A percentile compares a stretch with the other conserved stretches of the same genome.
Evolutionary conservation across 1,140 invertebrate species (phyloP).

Genomic region (Lineus longissimus): DNA sequence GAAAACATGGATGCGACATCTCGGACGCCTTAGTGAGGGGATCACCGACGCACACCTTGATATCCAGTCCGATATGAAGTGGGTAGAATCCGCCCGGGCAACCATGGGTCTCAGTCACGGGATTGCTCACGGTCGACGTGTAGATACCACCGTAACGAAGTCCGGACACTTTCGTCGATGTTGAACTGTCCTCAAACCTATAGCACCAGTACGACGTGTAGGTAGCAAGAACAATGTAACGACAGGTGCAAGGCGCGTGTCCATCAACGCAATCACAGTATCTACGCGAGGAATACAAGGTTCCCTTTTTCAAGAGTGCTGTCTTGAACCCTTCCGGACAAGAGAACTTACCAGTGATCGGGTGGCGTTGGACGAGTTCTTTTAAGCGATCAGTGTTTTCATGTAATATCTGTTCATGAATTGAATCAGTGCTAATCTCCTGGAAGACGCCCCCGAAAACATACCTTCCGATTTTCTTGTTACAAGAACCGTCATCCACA

Average conservation of each 20-base stretch:
- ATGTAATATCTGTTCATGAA: too few species aligned
- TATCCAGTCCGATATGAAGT: conserved; percentile 16
- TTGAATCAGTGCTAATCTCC: conserved; percentile 24
- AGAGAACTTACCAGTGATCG: conserved; percentile 25
- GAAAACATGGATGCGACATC: too few species aligned
- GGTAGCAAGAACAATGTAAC: conserved; percentile 15
- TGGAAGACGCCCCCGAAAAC: conserved; percentile 40
- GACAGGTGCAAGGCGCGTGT: conserved; percentile 8
- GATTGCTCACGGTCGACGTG: conserved; percentile 20
- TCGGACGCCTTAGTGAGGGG: conserved; percentile 21
- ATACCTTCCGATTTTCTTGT: conserved; percentile 18
- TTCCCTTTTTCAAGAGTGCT: conserved; percentile 14
- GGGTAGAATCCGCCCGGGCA: conserved; percentile 25
- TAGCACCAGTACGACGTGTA: conserved; percentile 1
- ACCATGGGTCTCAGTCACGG: conserved; percentile 19
- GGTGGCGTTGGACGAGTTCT: conserved; percentile 27
- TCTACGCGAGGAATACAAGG: too few species aligned
- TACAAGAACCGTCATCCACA: conserved; percentile 32
- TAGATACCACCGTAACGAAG: conserved; percentile 32
- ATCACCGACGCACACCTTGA: conserved; percentile 30
- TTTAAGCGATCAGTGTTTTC: too few species aligned
- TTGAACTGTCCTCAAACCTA: conserved; percentile 20
- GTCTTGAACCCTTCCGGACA: conserved; percentile 30
- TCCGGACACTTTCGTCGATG: conserved; percentile 14
- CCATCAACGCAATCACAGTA: neutral